Base-by-base conservation (phyloP, 2,888 invertebrate species). In the Ectemnius cavifrons region DNA sequence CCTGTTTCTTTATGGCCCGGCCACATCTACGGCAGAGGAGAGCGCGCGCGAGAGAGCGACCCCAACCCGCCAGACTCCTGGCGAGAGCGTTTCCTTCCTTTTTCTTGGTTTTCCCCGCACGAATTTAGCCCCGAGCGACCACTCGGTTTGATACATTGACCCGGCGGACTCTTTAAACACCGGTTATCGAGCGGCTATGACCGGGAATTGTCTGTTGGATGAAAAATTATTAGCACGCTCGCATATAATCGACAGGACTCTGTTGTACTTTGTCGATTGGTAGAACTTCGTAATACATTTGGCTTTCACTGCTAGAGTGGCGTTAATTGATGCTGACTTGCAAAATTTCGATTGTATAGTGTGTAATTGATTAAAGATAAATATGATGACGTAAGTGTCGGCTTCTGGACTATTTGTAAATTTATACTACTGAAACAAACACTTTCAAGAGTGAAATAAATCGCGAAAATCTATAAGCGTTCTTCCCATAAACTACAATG, bases 141-240 rank as follows among this genome's bases (percentile, higher is more conserved):
- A 80, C 78, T 81, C 74, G 73, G 69, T 72, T 79, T 85, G 86
- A 86, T 84, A 82, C 73, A 85, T 85, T 73, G 82, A 37, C 58
- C 67, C 16, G 57, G 66, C 84, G 84, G 85, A 75, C 63, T 82
- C 81, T 79, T 85, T 85, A 85, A 84, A 78, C 72, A 70, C 57
- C 71, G 81, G 79, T 84, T 84, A 84, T 84, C 78, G 81, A 77
- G 73, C 80, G 58, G 68, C 72, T 75, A 78, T 80, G 73, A 73
- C 71, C 74, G 67, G 63, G 60, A 63, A 47, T 67, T 69, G 71
- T 73, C 68, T 65, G 77, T 64, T 73, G 67, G 69, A 68, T 61
- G 75, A 67, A 65, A 79, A 76, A 79, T 82, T 82, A 78, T 78
- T 71, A 70, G 65, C 37, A 37, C 37, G 16, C 62, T 20, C 13